Evolutionary conservation across 2,888 invertebrate genomes (phyloP).

Genomic region (Drosophila lutescens): DNA sequence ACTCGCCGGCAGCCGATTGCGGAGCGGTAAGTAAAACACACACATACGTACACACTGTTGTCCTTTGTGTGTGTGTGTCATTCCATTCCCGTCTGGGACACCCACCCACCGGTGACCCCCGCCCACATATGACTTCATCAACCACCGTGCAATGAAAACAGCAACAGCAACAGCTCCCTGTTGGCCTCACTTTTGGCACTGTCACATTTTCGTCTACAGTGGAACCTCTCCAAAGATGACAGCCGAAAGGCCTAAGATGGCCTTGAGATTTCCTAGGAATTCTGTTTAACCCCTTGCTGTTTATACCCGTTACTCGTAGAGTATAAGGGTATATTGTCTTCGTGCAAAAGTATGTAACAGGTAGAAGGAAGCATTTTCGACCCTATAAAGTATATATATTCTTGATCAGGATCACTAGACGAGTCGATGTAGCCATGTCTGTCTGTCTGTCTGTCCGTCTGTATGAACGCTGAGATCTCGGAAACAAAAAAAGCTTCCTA

Average conservation of each 20-base stretch:
- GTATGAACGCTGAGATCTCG: too few relatives aligned
- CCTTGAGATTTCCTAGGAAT: background rate
- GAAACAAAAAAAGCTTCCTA: too few relatives aligned
- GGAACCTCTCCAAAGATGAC: conserved; percentile 1
- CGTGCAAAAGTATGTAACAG: too few relatives aligned
- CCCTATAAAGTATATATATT: too few relatives aligned
- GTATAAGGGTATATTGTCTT: too few relatives aligned
- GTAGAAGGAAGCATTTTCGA: too few relatives aligned
- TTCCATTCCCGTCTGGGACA: conserved; percentile 36
- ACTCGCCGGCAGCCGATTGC: conserved; percentile 96
- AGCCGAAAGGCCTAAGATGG: conserved; percentile 3
- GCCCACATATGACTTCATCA: conserved; percentile 38
- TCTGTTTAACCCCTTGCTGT: background rate
- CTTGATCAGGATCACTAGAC: too few relatives aligned
- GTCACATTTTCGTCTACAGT: conserved; percentile 21
- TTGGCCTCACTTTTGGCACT: conserved; percentile 34
- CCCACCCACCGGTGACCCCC: conserved; percentile 8
- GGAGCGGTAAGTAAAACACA: conserved; percentile 84
- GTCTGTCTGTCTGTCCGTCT: too few relatives aligned
- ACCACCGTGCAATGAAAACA: conserved; percentile 32
- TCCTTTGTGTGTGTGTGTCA: background rate
- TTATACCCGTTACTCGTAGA: too few relatives aligned
- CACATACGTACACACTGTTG: background rate
- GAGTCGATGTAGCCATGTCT: too few relatives aligned
- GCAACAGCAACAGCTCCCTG: conserved; percentile 36